Evolutionary conservation across 2,888 invertebrate genomes (phyloP), one percentile per base, ranked within the genome.

Genomic region (Hedya salicella): DNA sequence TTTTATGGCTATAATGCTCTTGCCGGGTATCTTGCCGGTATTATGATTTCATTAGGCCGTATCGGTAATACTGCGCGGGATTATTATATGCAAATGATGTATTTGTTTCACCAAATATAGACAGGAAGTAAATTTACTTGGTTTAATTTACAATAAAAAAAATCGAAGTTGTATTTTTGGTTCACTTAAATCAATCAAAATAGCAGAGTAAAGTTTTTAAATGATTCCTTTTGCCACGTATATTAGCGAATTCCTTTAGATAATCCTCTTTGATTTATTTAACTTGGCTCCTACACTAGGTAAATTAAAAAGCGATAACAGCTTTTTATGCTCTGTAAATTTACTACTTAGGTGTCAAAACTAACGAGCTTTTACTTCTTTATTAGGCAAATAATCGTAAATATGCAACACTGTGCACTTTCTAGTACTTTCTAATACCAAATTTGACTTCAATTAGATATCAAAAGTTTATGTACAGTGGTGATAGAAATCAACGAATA

Each of bases 1-100:
- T 71, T 70, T 72, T 66, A 68, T 63, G 70, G 60, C 69, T 42
- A 54, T 62, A 68, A 67, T 68, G 69, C 69, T 70, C 56, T 62
- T n/a, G n/a, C 16, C 57, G 56, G 42, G 61, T 69, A 70, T 69
- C 65, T 69, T 68, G 21, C 40, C 54, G 36, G 61, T 66, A 56
- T 70, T 70, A 69, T 65, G 70, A 70, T 73, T 74, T 74, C 59
- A 70, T 74, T 68, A 65, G 39, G 48, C 59, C 36, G 5, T 46
- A 63, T 49, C 9, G 36, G 44, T 44, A 13, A 42, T 50, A 59
- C 9, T 36, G 11, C 3, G 36, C 5, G 8, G 21, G 25, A 36
- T 46, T 53, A 25, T 44, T 65, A 11, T 59, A 65, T 64, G 64
- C 64, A 50, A 64, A 64, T 57, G 14, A 17, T 30, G 32, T 42